These are phyloP conservation scores for Choreutis nemorana DNA, from an alignment of 2,888 invertebrate genomes.

Conservation along the genomic window DNA sequence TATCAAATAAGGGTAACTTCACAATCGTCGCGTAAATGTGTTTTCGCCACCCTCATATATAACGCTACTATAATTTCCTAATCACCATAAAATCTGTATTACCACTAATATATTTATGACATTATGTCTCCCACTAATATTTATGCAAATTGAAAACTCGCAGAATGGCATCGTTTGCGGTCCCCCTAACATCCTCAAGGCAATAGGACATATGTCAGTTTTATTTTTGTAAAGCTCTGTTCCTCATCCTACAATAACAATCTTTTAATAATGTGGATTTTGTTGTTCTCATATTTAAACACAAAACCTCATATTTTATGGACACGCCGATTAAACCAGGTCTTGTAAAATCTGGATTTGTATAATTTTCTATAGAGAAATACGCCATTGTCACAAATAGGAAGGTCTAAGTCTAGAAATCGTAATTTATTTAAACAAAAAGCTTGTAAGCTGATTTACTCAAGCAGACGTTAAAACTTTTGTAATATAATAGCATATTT, in stretches of 20 bases:
- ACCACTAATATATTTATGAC: constrained; percentile 65
- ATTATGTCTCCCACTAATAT: constrained; percentile 59
- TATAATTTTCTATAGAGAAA: too few relatives aligned
- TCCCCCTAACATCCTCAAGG: constrained; percentile 48
- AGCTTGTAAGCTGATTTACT: too few relatives aligned
- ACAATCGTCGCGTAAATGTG: constrained; percentile 14
- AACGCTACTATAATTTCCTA: constrained; percentile 48
- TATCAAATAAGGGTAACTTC: neutral
- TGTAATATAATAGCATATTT: too few relatives aligned
- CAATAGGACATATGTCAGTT: constrained; percentile 39
- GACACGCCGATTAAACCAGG: too few relatives aligned
- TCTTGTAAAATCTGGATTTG: too few relatives aligned
- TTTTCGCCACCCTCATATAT: constrained; percentile 30
- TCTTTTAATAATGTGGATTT: too few relatives aligned
- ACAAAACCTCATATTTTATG: too few relatives aligned
- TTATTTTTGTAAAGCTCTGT: neutral
- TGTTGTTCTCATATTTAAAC: too few relatives aligned
- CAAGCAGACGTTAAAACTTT: too few relatives aligned
- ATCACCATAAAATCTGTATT: constrained; percentile 66
- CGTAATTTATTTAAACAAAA: too few relatives aligned
- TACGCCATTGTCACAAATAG: too few relatives aligned
- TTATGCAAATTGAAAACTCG: constrained; percentile 66
- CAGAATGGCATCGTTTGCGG: constrained; percentile 54
- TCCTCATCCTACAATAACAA: neutral
- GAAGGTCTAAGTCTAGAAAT: too few relatives aligned